These are phyloP conservation scores for Protosalanx chinensis DNA, from an alignment of 2,797 vertebrate species.

Conservation along the genomic window DNA sequence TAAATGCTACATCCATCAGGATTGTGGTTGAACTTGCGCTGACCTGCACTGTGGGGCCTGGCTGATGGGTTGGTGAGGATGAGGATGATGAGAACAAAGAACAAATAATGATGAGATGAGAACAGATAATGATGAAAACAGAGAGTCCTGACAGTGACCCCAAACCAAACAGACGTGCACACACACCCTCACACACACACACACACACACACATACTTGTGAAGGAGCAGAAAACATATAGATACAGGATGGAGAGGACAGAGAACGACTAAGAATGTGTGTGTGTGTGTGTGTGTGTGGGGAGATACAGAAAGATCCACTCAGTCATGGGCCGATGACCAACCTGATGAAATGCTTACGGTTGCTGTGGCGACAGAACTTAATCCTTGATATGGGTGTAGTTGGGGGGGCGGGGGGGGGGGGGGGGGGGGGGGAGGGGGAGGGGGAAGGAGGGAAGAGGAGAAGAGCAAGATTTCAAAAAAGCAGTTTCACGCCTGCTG, in stretches of 20 bases:
- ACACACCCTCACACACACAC: conserved; percentile 6
- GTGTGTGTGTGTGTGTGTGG: neutral
- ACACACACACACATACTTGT: conserved; percentile 8
- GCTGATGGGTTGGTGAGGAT: neutral
- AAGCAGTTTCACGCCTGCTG: conserved; percentile 34
- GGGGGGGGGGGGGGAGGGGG: neutral
- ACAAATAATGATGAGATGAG: neutral
- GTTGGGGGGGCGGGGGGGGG: neutral
- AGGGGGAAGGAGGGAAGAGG: neutral
- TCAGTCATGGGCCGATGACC: conserved; percentile 29
- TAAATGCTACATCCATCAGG: neutral
- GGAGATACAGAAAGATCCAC: conserved; percentile 5
- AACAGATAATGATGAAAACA: neutral
- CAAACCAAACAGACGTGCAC: conserved; percentile 4
- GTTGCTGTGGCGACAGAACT: conserved; percentile 48
- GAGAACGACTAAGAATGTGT: neutral
- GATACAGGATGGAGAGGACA: neutral
- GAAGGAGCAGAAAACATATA: neutral
- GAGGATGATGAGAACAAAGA: neutral
- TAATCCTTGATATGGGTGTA: conserved; percentile 43
- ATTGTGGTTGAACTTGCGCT: neutral
- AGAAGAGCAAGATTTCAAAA: conserved; percentile 19
- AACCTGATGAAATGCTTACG: conserved; percentile 29
- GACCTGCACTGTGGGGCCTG: neutral
- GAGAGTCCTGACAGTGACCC: neutral